These are phyloP conservation scores for Tribolium castaneum DNA, from an alignment of 1,140 invertebrate genomes.

Conservation along the genomic window DNA sequence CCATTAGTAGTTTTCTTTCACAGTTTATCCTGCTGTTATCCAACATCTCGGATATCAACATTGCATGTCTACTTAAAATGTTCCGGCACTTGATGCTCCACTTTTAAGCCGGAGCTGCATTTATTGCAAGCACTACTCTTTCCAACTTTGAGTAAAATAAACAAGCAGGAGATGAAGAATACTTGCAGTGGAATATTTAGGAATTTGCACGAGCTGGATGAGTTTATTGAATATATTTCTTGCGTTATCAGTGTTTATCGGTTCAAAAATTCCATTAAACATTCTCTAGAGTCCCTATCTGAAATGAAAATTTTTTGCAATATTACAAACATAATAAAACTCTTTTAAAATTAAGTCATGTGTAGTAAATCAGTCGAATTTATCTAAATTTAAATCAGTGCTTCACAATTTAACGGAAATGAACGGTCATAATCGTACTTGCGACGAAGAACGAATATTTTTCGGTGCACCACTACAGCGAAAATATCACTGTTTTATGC, in stretches of 20 bases:
- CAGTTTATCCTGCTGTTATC: constrained; percentile 37
- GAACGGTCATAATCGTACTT: constrained; percentile 28
- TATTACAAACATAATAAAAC: constrained; percentile 27
- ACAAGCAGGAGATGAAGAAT: not conserved
- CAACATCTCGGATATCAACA: constrained; percentile 32
- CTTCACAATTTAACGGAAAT: constrained; percentile 40
- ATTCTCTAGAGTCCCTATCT: not conserved
- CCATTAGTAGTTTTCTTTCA: constrained; percentile 38
- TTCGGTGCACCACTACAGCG: not conserved
- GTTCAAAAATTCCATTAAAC: constrained; percentile 16
- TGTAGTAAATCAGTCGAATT: constrained; percentile 34
- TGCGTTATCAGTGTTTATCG: constrained; percentile 10
- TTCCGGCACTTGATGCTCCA: constrained; percentile 32
- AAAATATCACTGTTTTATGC: constrained; percentile 18
- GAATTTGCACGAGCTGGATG: too few relatives aligned
- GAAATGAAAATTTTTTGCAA: constrained; percentile 2
- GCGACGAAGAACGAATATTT: constrained; percentile 14
- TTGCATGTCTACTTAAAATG: constrained; percentile 43
- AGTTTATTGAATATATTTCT: not conserved
- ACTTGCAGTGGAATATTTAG: too few relatives aligned
- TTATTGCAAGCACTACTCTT: not conserved
- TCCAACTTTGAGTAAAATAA: not conserved
- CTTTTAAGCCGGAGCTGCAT: not conserved
- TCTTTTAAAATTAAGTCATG: constrained; percentile 40
- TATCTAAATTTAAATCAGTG: constrained; percentile 32